Evolutionary conservation across 2,113 vertebrate genomes (phyloP), one percentile per base, ranked within the genome.

Genomic region (Machaerirhynchus nigripectus): DNA sequence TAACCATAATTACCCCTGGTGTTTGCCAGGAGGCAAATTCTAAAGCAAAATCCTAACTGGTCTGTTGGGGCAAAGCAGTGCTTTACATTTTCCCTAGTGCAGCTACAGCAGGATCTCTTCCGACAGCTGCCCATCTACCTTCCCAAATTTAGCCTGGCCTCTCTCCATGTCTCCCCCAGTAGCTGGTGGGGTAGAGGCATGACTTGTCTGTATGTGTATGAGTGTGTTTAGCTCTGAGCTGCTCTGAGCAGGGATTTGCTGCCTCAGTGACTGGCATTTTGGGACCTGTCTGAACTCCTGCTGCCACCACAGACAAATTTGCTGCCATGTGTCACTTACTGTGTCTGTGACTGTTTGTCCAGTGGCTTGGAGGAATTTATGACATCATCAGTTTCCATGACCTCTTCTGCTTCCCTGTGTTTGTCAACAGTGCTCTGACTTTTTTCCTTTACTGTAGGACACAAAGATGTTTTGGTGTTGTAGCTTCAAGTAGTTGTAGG

Each of bases 151-250:
- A 59, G 6, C 39, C 42, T 42, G 22, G 6, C 12, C 11, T 60
- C 30, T 57, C 8, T 50, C 42, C 20, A 2, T 11, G 15, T 69
- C 28, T 49, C 17, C 24, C 16, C 26, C 20, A 6, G 37, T 3
- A 69, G n/a, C 30, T 44, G 57, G 3, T 5, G 6, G 13, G 22
- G 15, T 21, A 53, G 68, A 52, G 50, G 5, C 7, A 7, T 6
- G 13, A 8, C 10, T 39, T 47, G 4, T 42, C 47, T 4, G 0
- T 37, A 7, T 0, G 0, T 37, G 11, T 31, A 21, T 1, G 3
- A 1, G 0, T 1, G 1, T n/a, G 13, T 53, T 71, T 31, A 56
- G 7, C 49, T 80, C 2, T 0, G 6, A 27, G 61, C 46, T 79
- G 14, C 50, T 65, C 67, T 53, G 26, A 60, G 21, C 11, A 1